phyloP scores from a whole-genome alignment of 2,797 vertebrate genomes.

The Choloepus didactylus region DNA sequence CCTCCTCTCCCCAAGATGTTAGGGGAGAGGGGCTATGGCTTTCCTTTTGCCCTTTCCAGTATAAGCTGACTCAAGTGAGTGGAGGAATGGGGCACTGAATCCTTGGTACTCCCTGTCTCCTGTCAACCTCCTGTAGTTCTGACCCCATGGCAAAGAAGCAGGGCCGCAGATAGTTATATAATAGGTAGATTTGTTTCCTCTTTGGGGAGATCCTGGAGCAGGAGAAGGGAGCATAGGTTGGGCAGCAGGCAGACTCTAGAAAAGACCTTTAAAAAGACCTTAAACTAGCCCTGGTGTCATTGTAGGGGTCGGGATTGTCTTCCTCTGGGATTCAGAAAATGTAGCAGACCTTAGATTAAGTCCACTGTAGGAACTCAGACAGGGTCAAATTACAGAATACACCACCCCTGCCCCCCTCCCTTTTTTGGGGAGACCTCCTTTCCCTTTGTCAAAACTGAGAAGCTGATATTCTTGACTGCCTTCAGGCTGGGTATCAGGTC shows the following conservation, averaged over 20 bases:
- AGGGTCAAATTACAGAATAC: not conserved
- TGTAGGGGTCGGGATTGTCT: not conserved
- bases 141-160: constrained; percentile 63
- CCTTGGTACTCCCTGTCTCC: not conserved
- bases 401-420: not conserved
- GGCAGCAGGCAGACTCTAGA: not conserved
- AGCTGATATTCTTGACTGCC: not conserved
- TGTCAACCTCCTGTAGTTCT: constrained; percentile 46
- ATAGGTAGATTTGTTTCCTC: constrained; percentile 65
- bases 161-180: constrained; percentile 70
- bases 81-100: not conserved
- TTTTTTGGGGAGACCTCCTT: not conserved
- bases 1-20: not conserved
- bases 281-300: not conserved
- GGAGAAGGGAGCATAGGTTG: not conserved
- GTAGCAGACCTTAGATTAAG: not conserved
- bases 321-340: constrained; percentile 38
- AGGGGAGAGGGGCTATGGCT: not conserved
- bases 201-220: constrained; percentile 52
- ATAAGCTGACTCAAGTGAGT: constrained; percentile 6
- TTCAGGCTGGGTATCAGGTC: constrained; percentile 17
- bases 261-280: not conserved
- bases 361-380: not conserved
- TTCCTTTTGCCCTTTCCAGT: constrained; percentile 18
- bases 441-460: constrained; percentile 5